Base-by-base conservation (phyloP, 2,888 invertebrate genomes). In the Altica lythri region DNA sequence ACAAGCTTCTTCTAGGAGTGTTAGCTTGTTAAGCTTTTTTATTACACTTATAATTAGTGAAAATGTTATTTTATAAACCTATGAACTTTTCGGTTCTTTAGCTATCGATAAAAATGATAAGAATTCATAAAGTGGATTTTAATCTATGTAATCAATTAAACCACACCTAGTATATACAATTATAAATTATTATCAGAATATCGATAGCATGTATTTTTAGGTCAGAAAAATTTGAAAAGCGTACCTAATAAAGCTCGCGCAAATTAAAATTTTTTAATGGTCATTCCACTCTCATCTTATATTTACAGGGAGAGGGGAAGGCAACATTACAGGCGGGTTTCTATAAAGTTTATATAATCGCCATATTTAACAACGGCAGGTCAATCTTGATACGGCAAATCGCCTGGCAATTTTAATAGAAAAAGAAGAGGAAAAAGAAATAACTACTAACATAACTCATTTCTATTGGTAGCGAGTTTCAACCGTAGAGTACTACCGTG, bases 321-420 rank as follows among this genome's bases (percentile, higher is more conserved):
- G 17, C 25, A 27, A 38, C 16, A 22, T 19, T 30, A 32, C 49
- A 40, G 49, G 49, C 49, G 49, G 51, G 29, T 55, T 51, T 51
- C 51, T 56, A 53, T 56, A 54, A 60, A 51, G 50, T 53, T 54
- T 57, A 55, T 55, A 57, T 55, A 63, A 62, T 59, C 61, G 61
- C 58, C 61, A 59, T 60, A 61, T 61, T 61, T 61, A 61, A 61
- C 62, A 61, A 61, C 61, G 61, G 54, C 59, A 63, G 63, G 63
- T 65, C 64, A 64, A 66, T 66, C 66, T 62, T 63, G 66, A 66
- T 66, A 66, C 57, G 54, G 63, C 60, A 59, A 61, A 62, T 60
- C 57, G 61, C 59, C 53, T 53, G 47, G 64, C 61, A 65, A 68
- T 66, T 66, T 67, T 65, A 62, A 62, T 60, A 62, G 59, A 62